A percentile compares a stretch with the other conserved stretches of the same genome.
Conservation (phyloP, 2,797 vertebrate genomes). For the Paedocypris micromegethes region DNA sequence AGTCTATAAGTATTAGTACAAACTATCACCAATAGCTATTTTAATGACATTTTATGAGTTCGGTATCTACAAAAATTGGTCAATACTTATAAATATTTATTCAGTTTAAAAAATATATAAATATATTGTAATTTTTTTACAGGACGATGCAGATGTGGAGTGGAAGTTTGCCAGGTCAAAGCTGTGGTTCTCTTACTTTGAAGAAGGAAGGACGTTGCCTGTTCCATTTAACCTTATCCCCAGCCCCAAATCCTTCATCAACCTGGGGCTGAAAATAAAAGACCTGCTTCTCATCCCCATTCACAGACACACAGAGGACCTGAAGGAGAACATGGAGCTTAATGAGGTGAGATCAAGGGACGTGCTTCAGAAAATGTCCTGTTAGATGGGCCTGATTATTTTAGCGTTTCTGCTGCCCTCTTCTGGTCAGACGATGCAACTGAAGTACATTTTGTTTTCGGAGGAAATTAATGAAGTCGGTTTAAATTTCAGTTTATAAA, state of each 20-base stretch:
- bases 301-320: constrained; percentile 40
- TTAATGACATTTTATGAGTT: too few species aligned
- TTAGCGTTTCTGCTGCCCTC: constrained; percentile 9
- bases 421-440: constrained; percentile 33
- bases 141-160: constrained; percentile 94
- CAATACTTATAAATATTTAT: too few species aligned
- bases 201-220: constrained; percentile 83
- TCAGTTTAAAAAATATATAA: not conserved
- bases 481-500: not conserved
- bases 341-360: constrained; percentile 53
- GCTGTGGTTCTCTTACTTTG: constrained; percentile 94
- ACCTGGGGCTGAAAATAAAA: constrained; percentile 51
- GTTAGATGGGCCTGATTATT: too few species aligned
- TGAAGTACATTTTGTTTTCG: not conserved
- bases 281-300: constrained; percentile 22
- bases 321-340: constrained; percentile 55
- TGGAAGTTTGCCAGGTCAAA: constrained; percentile 97
- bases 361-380: too few species aligned
- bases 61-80: too few species aligned
- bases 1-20: too few species aligned
- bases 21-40: too few species aligned
- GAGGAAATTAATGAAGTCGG: not conserved
- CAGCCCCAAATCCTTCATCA: constrained; percentile 78
- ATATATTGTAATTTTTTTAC: constrained; percentile 28
- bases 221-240: constrained; percentile 93